Base-by-base conservation (phyloP, 2,797 vertebrate species). In the Tachyglossus aculeatus region DNA sequence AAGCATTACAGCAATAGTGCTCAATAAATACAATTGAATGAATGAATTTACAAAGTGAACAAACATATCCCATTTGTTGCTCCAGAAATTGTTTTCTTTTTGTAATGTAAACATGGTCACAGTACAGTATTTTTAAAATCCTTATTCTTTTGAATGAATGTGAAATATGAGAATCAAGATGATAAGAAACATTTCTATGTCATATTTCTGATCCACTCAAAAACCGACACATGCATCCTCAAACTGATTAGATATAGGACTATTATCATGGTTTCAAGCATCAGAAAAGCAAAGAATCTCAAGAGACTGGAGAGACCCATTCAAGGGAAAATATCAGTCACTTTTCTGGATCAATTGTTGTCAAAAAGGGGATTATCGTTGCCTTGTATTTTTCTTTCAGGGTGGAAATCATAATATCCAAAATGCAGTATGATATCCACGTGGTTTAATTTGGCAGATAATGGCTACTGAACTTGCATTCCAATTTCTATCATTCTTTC, bases 201-300 rank as follows among this genome's bases (percentile, higher is more conserved):
- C 41, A 53, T 25, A 31, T 43, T n/a, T n/a, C n/a, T 58, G 43
- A 53, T 39, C 33, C 59, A 50, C 45, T 84, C 71, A 40, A 32
- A 53, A 47, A 37, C 48, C 67, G 59, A 57, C 3, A 61, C 73
- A 67, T 47, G 25, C 39, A 50, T 71, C 50, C 64, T 71, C 32
- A 68, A 82, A 64, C 64, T 64, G 65, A 73, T 76, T 76, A 73
- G 57, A 53, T 81, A 53, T 37, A 13, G 70, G 38, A 52, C 36
- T 1, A 0, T 67, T 82, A 82, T 81, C 75, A 77, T 73, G 48
- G 47, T 50, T 36, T 33, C 0, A n/a, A 51, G 60, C 80, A 74
- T 82, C 54, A 41, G 56, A 65, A 81, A 55, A 88, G 62, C 59
- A 77, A 79, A 67, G 41, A 56, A 25, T 79, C 77, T 69, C 75